Percentiles rank a stretch among this genome's conserved stretches.
Conservation (phyloP, 1,140 invertebrate genomes). For the Harlomillsia oculata region DNA sequence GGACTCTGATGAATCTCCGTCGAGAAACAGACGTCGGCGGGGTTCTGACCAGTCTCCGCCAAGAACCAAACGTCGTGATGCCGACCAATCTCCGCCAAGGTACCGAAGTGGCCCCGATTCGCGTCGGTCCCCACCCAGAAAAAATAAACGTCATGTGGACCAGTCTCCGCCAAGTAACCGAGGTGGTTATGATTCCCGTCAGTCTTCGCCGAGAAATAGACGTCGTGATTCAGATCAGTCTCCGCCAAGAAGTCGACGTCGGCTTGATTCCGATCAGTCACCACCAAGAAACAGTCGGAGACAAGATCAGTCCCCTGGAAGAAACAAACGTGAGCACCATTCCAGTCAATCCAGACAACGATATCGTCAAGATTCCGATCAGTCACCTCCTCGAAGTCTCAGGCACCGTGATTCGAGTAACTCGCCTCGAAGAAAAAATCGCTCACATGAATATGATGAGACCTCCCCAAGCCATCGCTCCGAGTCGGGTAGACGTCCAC, state of each 20-base stretch:
- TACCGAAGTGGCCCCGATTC: conserved; percentile 30
- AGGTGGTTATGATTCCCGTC: conserved; percentile 29
- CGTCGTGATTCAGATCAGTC: conserved; percentile 19
- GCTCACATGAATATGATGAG: background rate
- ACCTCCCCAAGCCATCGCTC: background rate
- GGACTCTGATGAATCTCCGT: conserved; percentile 9
- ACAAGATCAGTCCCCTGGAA: conserved; percentile 16
- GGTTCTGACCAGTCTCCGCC: conserved; percentile 39
- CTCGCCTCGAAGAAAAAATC: conserved; percentile 35
- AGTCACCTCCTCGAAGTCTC: conserved; percentile 29
- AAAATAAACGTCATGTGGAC: conserved; percentile 29
- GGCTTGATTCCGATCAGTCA: conserved; percentile 37
- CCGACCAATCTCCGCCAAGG: conserved; percentile 26
- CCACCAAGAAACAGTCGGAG: conserved; percentile 37
- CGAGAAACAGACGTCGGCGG: conserved; percentile 19
- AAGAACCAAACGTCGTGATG: conserved; percentile 33
- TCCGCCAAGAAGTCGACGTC: conserved; percentile 18
- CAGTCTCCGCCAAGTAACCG: conserved; percentile 32
- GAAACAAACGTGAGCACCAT: background rate
- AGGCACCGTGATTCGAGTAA: conserved; percentile 37
- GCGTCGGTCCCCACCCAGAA: background rate
- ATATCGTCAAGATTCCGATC: conserved; percentile 7
- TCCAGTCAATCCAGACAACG: background rate
- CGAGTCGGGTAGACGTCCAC: background rate
- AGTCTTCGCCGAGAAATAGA: conserved; percentile 31